A percentile compares a stretch with the other conserved stretches of the same genome.
These are phyloP conservation scores for Holcopasites calliopsidis DNA, from an alignment of 1,140 invertebrate species.

Conservation along the genomic window DNA sequence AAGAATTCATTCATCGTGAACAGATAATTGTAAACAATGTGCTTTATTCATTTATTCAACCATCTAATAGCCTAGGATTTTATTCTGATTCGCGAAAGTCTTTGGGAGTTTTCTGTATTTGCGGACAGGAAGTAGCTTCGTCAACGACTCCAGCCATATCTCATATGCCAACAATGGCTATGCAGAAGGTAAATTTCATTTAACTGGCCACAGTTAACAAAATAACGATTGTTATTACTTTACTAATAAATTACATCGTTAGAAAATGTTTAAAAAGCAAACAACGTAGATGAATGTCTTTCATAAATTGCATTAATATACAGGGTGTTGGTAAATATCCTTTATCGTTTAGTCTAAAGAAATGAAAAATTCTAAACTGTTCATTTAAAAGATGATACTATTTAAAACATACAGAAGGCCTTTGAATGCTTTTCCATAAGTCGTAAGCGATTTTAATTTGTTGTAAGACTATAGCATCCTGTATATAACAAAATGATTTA, in stretches of 20 bases:
- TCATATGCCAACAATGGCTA: slow-evolving; percentile 68
- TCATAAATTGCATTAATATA: slow-evolving; percentile 22
- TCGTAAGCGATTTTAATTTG: background rate
- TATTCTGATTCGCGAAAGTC: slow-evolving; percentile 67
- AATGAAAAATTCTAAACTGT: background rate
- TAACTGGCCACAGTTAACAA: slow-evolving; percentile 44
- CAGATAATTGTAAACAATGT: slow-evolving; percentile 45
- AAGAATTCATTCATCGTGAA: slow-evolving; percentile 39
- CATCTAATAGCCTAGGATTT: slow-evolving; percentile 70
- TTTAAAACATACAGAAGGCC: background rate
- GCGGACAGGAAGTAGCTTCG: slow-evolving; percentile 64
- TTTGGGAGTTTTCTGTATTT: slow-evolving; percentile 66
- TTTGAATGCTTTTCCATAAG: background rate
- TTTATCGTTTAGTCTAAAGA: background rate
- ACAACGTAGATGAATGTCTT: slow-evolving; percentile 41
- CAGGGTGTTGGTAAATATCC: slow-evolving; percentile 33
- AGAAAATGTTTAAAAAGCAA: slow-evolving; percentile 40
- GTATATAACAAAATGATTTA: slow-evolving; percentile 20
- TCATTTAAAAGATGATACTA: background rate
- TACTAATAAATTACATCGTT: slow-evolving; percentile 48
- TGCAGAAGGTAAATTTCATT: slow-evolving; percentile 73
- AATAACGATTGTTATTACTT: slow-evolving; percentile 54
- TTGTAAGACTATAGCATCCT: slow-evolving; percentile 23
- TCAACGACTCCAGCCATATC: slow-evolving; percentile 65
- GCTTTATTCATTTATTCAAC: slow-evolving; percentile 53